Conservation (phyloP, 2,797 vertebrate species). For the Pristis pectinata region DNA sequence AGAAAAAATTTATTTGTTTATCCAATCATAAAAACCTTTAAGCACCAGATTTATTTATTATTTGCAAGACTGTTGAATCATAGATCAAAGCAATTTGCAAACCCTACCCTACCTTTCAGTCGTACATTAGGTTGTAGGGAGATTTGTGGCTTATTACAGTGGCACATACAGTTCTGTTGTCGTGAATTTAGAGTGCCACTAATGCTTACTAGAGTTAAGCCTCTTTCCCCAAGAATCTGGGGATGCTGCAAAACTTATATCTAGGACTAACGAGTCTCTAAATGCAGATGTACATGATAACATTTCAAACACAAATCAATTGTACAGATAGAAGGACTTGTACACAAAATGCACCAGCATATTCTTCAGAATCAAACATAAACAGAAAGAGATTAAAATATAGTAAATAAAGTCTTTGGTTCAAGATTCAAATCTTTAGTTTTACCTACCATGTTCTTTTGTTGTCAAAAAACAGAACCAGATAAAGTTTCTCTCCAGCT, state of each 20-base stretch:
- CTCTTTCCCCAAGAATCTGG: not conserved
- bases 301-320: not conserved
- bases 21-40: not conserved
- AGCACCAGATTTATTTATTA: not conserved
- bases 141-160: not conserved
- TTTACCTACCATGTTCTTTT: constrained; percentile 90
- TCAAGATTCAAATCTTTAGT: not conserved
- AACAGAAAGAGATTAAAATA: not conserved
- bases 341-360: not conserved
- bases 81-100: not conserved
- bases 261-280: not conserved
- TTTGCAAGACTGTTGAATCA: not conserved
- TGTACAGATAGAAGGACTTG: not conserved
- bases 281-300: not conserved
- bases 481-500: constrained; percentile 80
- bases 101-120: not conserved
- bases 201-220: not conserved
- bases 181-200: not conserved
- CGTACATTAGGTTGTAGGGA: not conserved
- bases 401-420: not conserved
- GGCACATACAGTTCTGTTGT: not conserved
- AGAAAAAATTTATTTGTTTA: not conserved
- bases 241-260: not conserved
- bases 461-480: constrained; percentile 98
- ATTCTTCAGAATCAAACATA: not conserved